Conservation (phyloP, 35 echinoderm and acorn worm genomes). For the Holothuria glaberrima region DNA sequence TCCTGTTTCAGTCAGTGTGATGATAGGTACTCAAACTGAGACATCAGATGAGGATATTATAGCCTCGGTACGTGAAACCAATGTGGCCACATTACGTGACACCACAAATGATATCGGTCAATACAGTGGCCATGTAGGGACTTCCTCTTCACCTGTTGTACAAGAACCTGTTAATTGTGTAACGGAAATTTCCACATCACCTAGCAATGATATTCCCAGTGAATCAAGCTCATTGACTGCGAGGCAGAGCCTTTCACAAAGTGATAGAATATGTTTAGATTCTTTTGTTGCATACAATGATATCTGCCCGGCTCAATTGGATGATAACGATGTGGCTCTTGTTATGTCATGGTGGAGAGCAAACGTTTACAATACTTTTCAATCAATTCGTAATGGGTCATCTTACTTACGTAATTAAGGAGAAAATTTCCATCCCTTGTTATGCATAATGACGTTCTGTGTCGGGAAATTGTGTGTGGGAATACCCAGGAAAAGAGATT, state of each 20-base stretch:
- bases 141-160: not conserved
- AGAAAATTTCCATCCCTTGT: constrained; percentile 18
- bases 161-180: not conserved
- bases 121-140: not conserved
- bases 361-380: not conserved
- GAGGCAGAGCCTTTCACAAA: not conserved
- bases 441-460: not conserved
- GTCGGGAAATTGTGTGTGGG: not conserved
- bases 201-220: not conserved
- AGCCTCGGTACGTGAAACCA: not conserved
- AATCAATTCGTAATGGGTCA: not conserved
- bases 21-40: not conserved
- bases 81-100: not conserved
- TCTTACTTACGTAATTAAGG: constrained; percentile 8
- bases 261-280: constrained; percentile 8
- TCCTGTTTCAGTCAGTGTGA: not conserved
- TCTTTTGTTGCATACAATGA: not conserved
- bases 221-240: not conserved
- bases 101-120: not conserved
- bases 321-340: not conserved
- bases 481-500: too few relatives aligned
- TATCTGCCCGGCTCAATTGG: not conserved
- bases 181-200: not conserved
- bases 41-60: not conserved
- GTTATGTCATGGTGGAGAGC: constrained; percentile 9